Percentiles rank a stretch among this genome's conserved stretches.
phyloP scores from a whole-genome alignment of 2,113 vertebrate genomes.

The Gadus macrocephalus region DNA sequence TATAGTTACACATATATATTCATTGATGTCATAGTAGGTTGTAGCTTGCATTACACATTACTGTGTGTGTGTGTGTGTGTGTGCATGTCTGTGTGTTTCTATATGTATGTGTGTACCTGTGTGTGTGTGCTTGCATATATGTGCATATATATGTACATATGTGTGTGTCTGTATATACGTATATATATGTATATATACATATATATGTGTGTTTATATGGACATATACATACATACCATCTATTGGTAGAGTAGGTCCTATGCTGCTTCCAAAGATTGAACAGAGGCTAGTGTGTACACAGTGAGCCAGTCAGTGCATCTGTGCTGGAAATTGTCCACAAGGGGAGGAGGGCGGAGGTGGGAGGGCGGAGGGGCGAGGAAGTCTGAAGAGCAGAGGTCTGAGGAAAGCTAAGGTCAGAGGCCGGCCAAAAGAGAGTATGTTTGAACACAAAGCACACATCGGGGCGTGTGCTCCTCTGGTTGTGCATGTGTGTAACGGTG shows the following conservation, averaged over 20 bases:
- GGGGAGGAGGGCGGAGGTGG: neutral
- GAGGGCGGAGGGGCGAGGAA: neutral
- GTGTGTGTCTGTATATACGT: neutral
- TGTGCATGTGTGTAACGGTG: neutral
- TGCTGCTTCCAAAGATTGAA: neutral
- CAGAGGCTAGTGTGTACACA: neutral
- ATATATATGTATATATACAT: neutral
- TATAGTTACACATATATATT: no score
- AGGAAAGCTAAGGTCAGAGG: neutral
- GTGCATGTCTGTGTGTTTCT: neutral
- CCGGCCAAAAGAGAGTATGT: neutral
- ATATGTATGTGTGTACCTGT: neutral
- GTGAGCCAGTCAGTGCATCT: neutral
- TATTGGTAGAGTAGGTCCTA: neutral
- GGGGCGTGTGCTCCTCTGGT: neutral
- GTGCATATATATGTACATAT: no score
- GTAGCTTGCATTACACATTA: neutral
- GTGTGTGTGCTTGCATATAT: neutral
- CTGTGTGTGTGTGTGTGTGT: neutral
- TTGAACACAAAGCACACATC: conserved; percentile 1
- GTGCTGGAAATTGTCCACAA: no score
- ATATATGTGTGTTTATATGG: neutral
- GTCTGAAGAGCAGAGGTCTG: neutral
- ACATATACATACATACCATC: neutral
- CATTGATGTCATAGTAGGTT: no score